Evolutionary conservation across 2,113 vertebrate genomes (phyloP).

Genomic region (Typhlomys cinereus): DNA sequence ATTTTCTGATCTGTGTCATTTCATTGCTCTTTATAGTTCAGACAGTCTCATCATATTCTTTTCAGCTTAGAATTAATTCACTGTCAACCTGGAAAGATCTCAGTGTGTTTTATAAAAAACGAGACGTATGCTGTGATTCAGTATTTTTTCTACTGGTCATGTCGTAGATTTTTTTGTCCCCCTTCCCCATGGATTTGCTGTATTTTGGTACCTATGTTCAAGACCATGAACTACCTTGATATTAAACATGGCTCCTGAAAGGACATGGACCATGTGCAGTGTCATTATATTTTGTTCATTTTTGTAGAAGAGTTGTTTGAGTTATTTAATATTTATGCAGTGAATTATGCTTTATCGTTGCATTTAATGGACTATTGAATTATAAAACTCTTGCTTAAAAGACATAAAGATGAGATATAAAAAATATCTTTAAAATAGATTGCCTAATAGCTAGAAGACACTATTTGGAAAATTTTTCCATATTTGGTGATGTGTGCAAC

Average conservation of each 20-base stretch:
- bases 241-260: background rate
- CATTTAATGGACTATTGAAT: background rate
- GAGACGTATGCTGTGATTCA: background rate
- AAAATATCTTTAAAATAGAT: background rate
- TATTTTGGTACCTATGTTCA: background rate
- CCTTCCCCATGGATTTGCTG: background rate
- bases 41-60: background rate
- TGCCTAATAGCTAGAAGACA: background rate
- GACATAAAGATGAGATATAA: background rate
- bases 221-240: background rate
- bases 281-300: constrained; percentile 22
- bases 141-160: background rate
- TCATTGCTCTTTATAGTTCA: background rate
- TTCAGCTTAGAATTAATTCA: background rate
- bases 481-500: background rate
- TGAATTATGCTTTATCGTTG: background rate
- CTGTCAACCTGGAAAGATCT: background rate
- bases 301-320: background rate
- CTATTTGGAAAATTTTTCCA: background rate
- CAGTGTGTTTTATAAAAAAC: background rate
- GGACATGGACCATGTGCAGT: background rate
- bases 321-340: background rate
- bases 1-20: background rate
- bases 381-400: constrained; percentile 25
- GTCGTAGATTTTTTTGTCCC: background rate